Evolutionary conservation across 2,888 invertebrate genomes (phyloP).

Genomic region (Uloborus plumipes): DNA sequence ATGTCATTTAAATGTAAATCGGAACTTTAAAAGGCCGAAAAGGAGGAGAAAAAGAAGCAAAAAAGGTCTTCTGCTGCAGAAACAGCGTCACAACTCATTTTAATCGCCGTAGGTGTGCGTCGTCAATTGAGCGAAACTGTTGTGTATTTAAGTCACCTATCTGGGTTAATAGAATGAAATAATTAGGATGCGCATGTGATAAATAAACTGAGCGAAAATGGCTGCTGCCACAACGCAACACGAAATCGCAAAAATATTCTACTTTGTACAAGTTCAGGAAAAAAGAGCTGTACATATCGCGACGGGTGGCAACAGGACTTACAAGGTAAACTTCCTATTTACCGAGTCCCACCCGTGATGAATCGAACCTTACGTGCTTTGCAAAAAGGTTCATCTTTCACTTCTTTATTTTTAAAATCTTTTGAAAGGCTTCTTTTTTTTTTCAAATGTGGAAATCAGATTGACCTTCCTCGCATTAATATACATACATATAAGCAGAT

Average conservation of each 20-base stretch:
- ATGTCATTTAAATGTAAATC: too few species aligned
- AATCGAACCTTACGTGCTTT: not conserved
- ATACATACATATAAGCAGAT: too few species aligned
- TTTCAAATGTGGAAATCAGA: too few species aligned
- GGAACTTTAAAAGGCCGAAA: too few species aligned
- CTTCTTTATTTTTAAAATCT: too few species aligned
- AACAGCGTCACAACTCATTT: too few species aligned
- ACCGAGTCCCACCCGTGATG: conserved; percentile 41
- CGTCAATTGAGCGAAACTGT: not conserved
- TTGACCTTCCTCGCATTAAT: too few species aligned
- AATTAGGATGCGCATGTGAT: conserved; percentile 47
- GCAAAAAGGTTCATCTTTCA: too few species aligned
- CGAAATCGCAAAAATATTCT: conserved; percentile 16
- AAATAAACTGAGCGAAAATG: conserved; percentile 26
- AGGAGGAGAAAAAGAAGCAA: too few species aligned
- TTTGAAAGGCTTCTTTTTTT: too few species aligned
- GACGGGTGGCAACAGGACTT: conserved; percentile 19
- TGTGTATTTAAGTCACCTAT: conserved; percentile 2
- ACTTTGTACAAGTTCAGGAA: conserved; percentile 16
- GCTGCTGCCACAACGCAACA: conserved; percentile 37
- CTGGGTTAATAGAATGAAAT: conserved; percentile 54
- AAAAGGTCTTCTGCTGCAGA: too few species aligned
- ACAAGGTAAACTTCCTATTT: conserved; percentile 55
- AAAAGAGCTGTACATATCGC: conserved; percentile 8
- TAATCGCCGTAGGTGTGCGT: too few species aligned